Evolutionary conservation across 2,797 vertebrate species (phyloP), one percentile per base, ranked within the genome.

Genomic region (Buphagus erythrorhynchus): DNA sequence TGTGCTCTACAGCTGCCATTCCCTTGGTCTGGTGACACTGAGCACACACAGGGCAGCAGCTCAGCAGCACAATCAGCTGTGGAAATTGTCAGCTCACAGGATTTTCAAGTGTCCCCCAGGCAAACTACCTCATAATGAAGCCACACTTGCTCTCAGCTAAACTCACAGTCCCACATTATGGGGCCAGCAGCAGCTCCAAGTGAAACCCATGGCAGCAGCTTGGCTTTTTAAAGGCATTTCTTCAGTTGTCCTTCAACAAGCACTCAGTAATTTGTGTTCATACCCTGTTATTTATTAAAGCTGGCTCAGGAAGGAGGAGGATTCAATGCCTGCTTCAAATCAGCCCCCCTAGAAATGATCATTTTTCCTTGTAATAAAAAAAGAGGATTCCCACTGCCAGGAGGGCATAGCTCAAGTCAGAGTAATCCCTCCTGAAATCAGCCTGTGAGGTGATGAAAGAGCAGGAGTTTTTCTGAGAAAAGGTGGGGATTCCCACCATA

Each of bases 241-340:
- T 89, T 79, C 43, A 18, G 55, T 58, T 95, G 95, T 76, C 72
- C 96, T 95, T 96, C 94, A 83, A 90, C 86, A 93, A 90, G 67
- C 21, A 1, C 85, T 94, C 83, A 94, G 88, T 16, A 62, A 87
- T 96, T 97, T 78, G 82, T 89, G 89, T 81, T 95, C 94, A 67
- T 82, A 74, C 71, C 65, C 88, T 78, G 38, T 57, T 77, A 87
- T 93, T 95, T 96, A 69, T 54, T 90, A 88, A 91, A 82, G 57
- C 36, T 67, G 63, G 40, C 65, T 81, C 84, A 81, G 90, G 81
- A 91, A 95, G 81, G 74, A 78, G 91, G 43, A 93, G 3, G 5
- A 55, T 77, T 91, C 79, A 69, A 82, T 35, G 49, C 35, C 90
- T 90, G 66, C 69, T 88, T 95, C 80, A 88, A 90, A 91, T 94